Evolutionary conservation across 2,888 invertebrate species (phyloP), one percentile per base, ranked within the genome.

Genomic region (Creontiades dilutus): DNA sequence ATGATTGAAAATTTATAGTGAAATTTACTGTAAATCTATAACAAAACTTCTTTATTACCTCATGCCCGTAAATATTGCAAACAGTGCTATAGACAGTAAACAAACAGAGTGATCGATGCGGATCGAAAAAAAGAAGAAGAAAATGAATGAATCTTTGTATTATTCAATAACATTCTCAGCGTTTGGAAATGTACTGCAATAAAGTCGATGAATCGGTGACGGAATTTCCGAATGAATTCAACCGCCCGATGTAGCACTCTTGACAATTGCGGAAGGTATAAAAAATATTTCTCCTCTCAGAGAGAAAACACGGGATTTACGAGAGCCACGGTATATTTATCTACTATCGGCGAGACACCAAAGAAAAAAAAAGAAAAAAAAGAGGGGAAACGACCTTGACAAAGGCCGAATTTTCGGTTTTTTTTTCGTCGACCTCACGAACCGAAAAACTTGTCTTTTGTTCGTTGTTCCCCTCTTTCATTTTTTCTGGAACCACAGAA

Each of bases 381-480:
- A 37, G 37, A 61, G 27, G 48, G 57, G 16, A 55, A 85, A 28
- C 85, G 85, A 46, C 85, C 85, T 85, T 61, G 61, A 23, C 28
- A 11, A 52, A 68, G 68, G 68, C 68, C 68, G 68, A 68, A 68
- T 68, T 68, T 68, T 27, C 68, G 57, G 16, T 0, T 68, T 23
- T 19, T 61, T 68, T 68, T 68, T 23, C 23, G 19, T 68, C 68
- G 19, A 68, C 68, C n/a, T 19, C 19, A 11, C 23, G 68, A 23
- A 68, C 68, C 68, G 68, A 68, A 68, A 57, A 57, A 68, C 27
- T 68, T 27, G 68, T 68, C 23, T 68, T 23, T 68, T 23, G 68
- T 68, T 68, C 57, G 57, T 16, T 52, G 14, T 52, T 57, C 16
- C 57, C 37, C 37, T 37, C n/a, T 0, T 16, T 23, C 7, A 23